Evolutionary conservation across 2,797 vertebrate species (phyloP).

Genomic region (Chiropotes sagulatus): DNA sequence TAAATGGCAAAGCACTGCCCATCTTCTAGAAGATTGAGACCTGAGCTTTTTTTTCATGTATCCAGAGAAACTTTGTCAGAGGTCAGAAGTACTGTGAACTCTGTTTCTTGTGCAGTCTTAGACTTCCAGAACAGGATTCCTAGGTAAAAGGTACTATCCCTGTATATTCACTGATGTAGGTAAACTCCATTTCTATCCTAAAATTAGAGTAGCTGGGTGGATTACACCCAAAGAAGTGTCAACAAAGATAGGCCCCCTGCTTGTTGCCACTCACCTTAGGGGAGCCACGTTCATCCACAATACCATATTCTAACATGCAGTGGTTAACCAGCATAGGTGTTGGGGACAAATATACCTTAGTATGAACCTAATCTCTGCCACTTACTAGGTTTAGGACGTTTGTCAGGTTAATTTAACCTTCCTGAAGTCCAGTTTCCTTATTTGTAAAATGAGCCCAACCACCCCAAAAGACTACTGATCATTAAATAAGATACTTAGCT

Average conservation of each 20-base stretch:
- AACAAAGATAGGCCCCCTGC: background rate
- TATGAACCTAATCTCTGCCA: background rate
- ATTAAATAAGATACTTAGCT: conserved; percentile 6
- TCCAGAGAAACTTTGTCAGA: background rate
- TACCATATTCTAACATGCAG: background rate
- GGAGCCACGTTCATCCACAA: background rate
- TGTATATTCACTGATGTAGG: background rate
- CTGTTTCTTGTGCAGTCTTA: background rate
- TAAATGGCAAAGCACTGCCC: background rate
- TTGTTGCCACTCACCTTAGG: background rate
- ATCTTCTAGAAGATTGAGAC: background rate
- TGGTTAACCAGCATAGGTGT: background rate
- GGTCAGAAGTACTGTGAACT: background rate
- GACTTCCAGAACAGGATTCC: background rate
- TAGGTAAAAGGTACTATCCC: background rate
- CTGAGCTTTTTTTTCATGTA: background rate
- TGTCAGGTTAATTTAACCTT: background rate
- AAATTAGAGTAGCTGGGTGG: background rate
- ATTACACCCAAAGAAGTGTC: background rate
- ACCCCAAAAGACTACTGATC: background rate
- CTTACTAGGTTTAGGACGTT: background rate
- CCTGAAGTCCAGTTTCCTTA: background rate
- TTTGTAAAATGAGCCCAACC: background rate
- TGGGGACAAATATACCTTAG: background rate
- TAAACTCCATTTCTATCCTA: background rate